Evolutionary conservation across 2,113 vertebrate species (phyloP).

Genomic region (Irena cyanogastra): DNA sequence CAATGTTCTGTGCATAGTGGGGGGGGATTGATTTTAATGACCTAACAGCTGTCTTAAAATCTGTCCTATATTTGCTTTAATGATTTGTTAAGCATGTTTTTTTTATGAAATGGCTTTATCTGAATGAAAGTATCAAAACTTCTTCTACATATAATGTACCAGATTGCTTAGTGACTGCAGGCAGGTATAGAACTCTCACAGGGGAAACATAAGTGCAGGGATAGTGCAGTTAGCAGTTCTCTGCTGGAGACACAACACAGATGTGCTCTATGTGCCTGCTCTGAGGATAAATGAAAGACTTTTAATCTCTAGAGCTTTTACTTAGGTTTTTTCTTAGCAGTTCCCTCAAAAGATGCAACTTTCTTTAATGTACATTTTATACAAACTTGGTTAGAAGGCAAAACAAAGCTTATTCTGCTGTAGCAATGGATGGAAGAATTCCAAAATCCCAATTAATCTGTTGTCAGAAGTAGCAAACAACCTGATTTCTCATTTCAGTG

Average conservation of each 20-base stretch:
- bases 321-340: background rate
- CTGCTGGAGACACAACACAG: background rate
- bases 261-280: background rate
- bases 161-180: background rate
- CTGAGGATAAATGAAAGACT: background rate
- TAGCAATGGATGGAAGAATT: background rate
- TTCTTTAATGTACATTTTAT: background rate
- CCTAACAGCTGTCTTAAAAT: background rate
- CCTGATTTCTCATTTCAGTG: background rate
- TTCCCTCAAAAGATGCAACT: background rate
- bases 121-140: background rate
- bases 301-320: background rate
- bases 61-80: background rate
- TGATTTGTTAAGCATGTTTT: background rate
- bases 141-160: background rate
- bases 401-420: background rate
- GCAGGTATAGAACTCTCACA: background rate
- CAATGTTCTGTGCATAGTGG: background rate
- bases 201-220: background rate
- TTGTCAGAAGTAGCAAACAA: background rate
- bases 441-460: background rate
- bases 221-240: background rate
- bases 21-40: background rate
- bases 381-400: background rate
- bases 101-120: background rate